phyloP scores from a whole-genome alignment of 2,888 invertebrate species.

The Autographa pulchrina region DNA sequence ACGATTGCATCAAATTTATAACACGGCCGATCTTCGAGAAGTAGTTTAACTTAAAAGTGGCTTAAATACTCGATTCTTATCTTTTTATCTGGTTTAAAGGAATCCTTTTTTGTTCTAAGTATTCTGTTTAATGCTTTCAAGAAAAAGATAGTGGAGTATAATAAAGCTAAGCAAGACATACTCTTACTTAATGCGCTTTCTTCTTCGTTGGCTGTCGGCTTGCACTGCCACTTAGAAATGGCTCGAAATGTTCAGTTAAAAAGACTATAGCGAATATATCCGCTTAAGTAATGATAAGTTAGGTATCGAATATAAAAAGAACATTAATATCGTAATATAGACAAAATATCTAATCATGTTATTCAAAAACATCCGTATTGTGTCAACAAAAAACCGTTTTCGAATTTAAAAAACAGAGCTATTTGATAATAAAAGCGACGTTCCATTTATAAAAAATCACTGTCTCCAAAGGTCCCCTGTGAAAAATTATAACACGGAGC shows the following conservation, averaged over 20 bases:
- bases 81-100: slow-evolving; percentile 11
- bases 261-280: background rate
- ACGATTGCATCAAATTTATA: slow-evolving; percentile 62
- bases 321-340: background rate
- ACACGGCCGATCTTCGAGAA: slow-evolving; percentile 50
- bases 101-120: slow-evolving; percentile 1
- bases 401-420: slow-evolving; percentile 36
- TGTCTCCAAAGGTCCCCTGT: slow-evolving; percentile 70
- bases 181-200: slow-evolving; percentile 4
- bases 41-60: slow-evolving; percentile 47
- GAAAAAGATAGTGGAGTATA: background rate
- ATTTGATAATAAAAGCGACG: slow-evolving; percentile 54
- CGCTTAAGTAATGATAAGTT: background rate
- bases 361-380: slow-evolving; percentile 1
- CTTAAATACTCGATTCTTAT: slow-evolving; percentile 41
- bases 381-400: background rate
- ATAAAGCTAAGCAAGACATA: slow-evolving; percentile 4
- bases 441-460: slow-evolving; percentile 68
- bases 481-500: slow-evolving; percentile 75
- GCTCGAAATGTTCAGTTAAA: no score
- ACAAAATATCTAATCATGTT: background rate
- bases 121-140: background rate
- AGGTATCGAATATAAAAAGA: background rate
- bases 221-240: background rate
- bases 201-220: background rate